A percentile compares a stretch with the other conserved stretches of the same genome.
phyloP scores from a whole-genome alignment of 64 coral and sea anemone species.

The Platygyra sinensis region DNA sequence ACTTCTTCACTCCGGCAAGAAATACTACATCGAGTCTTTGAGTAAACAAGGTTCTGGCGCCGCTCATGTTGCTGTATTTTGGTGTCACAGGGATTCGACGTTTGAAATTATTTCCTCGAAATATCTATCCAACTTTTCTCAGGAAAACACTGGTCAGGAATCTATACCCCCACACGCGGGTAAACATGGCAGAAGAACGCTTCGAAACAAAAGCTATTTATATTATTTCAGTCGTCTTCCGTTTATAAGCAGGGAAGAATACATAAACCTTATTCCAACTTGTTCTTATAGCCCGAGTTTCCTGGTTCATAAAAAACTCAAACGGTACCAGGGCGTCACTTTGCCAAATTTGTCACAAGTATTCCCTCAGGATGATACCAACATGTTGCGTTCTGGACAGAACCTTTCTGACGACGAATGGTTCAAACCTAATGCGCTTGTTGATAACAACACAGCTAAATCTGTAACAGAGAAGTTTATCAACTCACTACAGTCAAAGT shows the following conservation, averaged over 20 bases:
- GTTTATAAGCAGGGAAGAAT: not conserved
- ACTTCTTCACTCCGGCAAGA: slow-evolving; percentile 45
- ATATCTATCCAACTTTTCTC: not conserved
- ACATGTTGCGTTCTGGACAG: not conserved
- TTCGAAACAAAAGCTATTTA: not conserved
- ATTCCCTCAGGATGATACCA: not conserved
- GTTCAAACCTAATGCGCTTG: not conserved
- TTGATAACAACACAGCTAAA: not conserved
- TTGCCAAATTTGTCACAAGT: not conserved
- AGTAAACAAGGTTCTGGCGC: slow-evolving; percentile 43
- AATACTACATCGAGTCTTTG: slow-evolving; percentile 89
- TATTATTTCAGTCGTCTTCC: slow-evolving; percentile 4
- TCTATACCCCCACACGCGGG: not conserved
- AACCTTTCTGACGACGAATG: not conserved
- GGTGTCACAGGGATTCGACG: not conserved
- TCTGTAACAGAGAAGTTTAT: not conserved
- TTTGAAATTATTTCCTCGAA: not conserved
- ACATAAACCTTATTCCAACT: not conserved
- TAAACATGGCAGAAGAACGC: not conserved
- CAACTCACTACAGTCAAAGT: not conserved
- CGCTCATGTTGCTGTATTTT: not conserved
- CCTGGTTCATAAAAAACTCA: not conserved
- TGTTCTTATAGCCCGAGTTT: slow-evolving; percentile 1
- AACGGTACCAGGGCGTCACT: not conserved
- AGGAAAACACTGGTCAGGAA: not conserved